phyloP scores from a whole-genome alignment of 2,888 invertebrate genomes.

The Drosophila yooni region DNA sequence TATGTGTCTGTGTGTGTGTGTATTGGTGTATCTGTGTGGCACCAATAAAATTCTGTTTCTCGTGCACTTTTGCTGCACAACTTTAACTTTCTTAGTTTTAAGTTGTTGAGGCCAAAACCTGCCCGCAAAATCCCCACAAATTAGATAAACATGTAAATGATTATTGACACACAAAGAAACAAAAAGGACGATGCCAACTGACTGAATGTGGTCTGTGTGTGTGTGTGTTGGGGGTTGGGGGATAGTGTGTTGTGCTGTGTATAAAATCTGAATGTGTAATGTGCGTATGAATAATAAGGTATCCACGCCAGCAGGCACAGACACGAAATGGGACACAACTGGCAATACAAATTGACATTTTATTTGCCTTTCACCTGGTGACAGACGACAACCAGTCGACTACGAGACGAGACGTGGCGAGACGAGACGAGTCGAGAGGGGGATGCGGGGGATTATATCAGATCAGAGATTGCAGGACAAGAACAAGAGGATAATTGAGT shows the following conservation, averaged over 20 bases:
- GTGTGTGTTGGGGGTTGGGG: not conserved
- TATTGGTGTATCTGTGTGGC: constrained; percentile 35
- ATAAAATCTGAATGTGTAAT: constrained; percentile 75
- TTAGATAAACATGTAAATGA: constrained; percentile 79
- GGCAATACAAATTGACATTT: constrained; percentile 79
- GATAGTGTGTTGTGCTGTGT: constrained; percentile 3
- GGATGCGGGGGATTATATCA: not conserved
- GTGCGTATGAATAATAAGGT: constrained; percentile 75
- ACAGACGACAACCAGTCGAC: constrained; percentile 61
- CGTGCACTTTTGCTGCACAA: constrained; percentile 37
- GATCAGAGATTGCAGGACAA: constrained; percentile 21
- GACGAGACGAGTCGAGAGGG: constrained; percentile 3
- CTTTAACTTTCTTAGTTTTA: constrained; percentile 40
- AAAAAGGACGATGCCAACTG: constrained; percentile 52
- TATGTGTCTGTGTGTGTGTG: constrained; percentile 16
- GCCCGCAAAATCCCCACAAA: constrained; percentile 57
- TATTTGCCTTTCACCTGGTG: constrained; percentile 80
- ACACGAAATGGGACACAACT: constrained; percentile 70
- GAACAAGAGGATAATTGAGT: constrained; percentile 55
- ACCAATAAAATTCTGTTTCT: constrained; percentile 38
- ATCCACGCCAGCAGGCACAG: constrained; percentile 29
- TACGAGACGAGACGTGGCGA: not conserved
- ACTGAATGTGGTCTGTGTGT: not conserved
- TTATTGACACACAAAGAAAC: constrained; percentile 63
- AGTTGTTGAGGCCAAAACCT: constrained; percentile 9